Conservation (phyloP, 1,140 invertebrate species). For the Homarus americanus region DNA sequence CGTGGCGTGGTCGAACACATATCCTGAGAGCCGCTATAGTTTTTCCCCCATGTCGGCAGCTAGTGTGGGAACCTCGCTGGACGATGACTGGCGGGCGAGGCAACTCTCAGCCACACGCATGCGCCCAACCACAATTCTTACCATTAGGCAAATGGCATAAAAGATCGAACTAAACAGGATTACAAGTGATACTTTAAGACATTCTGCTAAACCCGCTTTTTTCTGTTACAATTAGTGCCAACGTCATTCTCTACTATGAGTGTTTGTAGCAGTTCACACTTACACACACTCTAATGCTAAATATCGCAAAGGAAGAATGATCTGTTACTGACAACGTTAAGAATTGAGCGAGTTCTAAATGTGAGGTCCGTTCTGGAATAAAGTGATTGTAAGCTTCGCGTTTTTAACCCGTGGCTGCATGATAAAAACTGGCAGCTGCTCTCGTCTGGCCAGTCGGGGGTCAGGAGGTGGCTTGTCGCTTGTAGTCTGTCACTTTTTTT, state of each 20-base stretch:
- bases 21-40: too few species aligned
- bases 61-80: not conserved
- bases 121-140: not conserved
- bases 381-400: slow-evolving; percentile 20
- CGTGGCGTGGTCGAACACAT: too few species aligned
- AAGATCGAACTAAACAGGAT: not conserved
- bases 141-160: not conserved
- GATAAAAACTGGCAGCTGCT: slow-evolving; percentile 30
- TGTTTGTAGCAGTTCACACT: too few species aligned
- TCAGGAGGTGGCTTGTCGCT: slow-evolving; percentile 37
- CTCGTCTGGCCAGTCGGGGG: slow-evolving; percentile 30
- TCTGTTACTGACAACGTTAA: not conserved
- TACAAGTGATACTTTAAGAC: not conserved
- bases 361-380: not conserved
- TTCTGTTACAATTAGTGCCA: too few species aligned
- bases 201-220: too few species aligned
- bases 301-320: too few species aligned
- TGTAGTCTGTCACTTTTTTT: slow-evolving; percentile 45
- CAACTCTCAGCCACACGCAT: not conserved
- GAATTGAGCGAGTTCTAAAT: not conserved
- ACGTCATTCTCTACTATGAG: too few species aligned
- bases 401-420: slow-evolving; percentile 14
- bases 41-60: not conserved
- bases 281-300: too few species aligned
- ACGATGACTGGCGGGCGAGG: not conserved